A percentile compares a stretch with the other conserved stretches of the same genome.
phyloP scores from a whole-genome alignment of 2,113 vertebrate genomes.

The Nansenia antarctica region DNA sequence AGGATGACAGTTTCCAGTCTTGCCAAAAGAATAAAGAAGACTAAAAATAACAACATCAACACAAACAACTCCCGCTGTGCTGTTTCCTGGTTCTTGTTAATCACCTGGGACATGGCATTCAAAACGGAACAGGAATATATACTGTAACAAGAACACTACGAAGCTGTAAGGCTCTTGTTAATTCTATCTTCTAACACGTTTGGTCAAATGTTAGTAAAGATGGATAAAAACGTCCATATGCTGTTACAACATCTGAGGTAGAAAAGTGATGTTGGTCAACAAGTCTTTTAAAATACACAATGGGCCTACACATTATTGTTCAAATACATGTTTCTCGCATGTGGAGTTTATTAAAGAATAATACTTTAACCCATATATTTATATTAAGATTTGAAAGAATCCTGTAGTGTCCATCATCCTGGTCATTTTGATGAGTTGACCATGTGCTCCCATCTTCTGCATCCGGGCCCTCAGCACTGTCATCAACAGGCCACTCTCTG shows the following conservation, averaged over 20 bases:
- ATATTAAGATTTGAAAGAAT: slow-evolving; percentile 45
- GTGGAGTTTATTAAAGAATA: slow-evolving; percentile 23
- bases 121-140: not conserved
- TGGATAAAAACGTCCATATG: not conserved
- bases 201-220: not conserved
- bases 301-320: too few species aligned
- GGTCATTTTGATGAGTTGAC: slow-evolving; percentile 25
- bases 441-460: slow-evolving; percentile 37
- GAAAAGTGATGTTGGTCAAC: not conserved
- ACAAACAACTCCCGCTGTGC: not conserved
- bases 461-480: slow-evolving; percentile 36
- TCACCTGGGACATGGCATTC: not conserved
- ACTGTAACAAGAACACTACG: not conserved
- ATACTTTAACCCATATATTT: slow-evolving; percentile 24
- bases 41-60: not conserved
- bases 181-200: too few species aligned
- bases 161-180: too few species aligned
- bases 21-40: not conserved
- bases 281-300: not conserved
- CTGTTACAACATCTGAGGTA: not conserved
- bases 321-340: not conserved
- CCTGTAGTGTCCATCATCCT: not conserved
- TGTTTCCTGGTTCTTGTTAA: not conserved
- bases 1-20: not conserved
- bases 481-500: slow-evolving; percentile 42